These are phyloP conservation scores for Trichogramma evanescens DNA, from an alignment of 2,888 invertebrate species.

Conservation along the genomic window DNA sequence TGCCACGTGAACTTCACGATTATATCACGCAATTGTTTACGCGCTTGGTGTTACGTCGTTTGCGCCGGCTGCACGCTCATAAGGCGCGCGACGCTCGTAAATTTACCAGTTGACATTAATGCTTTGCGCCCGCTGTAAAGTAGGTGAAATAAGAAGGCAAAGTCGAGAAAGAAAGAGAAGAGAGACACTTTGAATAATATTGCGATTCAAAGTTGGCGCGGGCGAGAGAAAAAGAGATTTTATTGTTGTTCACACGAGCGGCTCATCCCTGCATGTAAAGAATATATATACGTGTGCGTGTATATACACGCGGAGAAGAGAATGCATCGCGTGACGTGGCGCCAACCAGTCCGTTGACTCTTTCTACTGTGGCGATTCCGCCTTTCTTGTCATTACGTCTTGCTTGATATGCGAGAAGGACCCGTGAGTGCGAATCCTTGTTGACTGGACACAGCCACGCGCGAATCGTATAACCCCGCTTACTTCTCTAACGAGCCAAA, in stretches of 20 bases:
- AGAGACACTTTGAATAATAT: constrained; percentile 45
- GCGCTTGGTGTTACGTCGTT: neutral
- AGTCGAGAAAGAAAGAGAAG: constrained; percentile 15
- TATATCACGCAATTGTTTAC: constrained; percentile 18
- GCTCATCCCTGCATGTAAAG: no score
- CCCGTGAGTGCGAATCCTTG: constrained; percentile 7
- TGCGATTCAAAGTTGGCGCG: constrained; percentile 40
- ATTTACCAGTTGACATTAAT: constrained; percentile 20
- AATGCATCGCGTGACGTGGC: constrained; percentile 22
- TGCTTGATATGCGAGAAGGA: neutral
- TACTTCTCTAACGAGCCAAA: no score
- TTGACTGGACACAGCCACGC: neutral
- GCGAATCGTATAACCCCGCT: no score
- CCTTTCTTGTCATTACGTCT: no score
- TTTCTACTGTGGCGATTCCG: constrained; percentile 12
- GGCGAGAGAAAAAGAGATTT: constrained; percentile 30
- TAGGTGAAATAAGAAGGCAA: constrained; percentile 20
- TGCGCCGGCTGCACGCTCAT: neutral
- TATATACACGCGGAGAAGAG: no score
- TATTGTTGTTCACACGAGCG: constrained; percentile 25
- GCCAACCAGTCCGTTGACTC: constrained; percentile 42
- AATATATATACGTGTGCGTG: no score
- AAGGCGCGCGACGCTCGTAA: constrained; percentile 7
- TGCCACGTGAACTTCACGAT: neutral
- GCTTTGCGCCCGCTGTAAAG: constrained; percentile 6